These are phyloP conservation scores for Passer montanus DNA, from an alignment of 2,113 vertebrate species.

Conservation along the genomic window DNA sequence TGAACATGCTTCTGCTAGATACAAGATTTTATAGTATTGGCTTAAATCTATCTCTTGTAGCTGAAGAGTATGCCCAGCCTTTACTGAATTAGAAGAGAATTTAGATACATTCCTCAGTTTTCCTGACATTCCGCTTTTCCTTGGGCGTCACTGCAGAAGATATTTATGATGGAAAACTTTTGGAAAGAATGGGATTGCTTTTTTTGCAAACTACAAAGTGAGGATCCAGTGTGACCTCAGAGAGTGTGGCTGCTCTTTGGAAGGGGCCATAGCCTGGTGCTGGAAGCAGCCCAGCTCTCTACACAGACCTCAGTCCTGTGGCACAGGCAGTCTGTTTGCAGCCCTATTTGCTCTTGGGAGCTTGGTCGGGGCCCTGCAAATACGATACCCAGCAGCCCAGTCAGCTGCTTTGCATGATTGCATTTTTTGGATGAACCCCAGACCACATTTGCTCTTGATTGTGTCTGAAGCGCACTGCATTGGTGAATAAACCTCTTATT, in stretches of 20 bases:
- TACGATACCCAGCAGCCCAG: not conserved
- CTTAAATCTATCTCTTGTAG: not conserved
- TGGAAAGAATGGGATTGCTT: not conserved
- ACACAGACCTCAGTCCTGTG: not conserved
- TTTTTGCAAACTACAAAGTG: not conserved
- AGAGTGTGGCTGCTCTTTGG: not conserved
- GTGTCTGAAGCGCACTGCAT: accelerated
- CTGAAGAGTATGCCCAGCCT: not conserved
- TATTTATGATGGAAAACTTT: not conserved
- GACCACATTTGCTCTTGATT: not conserved
- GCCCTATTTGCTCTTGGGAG: not conserved
- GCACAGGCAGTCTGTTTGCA: not conserved
- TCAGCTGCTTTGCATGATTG: not conserved
- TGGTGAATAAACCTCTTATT: not conserved
- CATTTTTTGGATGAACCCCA: accelerated
- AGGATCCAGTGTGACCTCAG: not conserved
- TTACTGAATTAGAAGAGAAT: not conserved
- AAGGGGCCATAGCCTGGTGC: not conserved
- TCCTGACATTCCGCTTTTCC: not conserved
- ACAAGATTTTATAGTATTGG: not conserved
- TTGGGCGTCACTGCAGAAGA: not conserved
- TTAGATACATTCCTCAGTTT: not conserved
- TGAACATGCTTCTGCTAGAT: not conserved
- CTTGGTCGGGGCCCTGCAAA: not conserved
- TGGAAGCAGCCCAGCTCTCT: not conserved